Evolutionary conservation across 2,888 invertebrate species (phyloP).

Genomic region (Lasioglossum zephyrum): DNA sequence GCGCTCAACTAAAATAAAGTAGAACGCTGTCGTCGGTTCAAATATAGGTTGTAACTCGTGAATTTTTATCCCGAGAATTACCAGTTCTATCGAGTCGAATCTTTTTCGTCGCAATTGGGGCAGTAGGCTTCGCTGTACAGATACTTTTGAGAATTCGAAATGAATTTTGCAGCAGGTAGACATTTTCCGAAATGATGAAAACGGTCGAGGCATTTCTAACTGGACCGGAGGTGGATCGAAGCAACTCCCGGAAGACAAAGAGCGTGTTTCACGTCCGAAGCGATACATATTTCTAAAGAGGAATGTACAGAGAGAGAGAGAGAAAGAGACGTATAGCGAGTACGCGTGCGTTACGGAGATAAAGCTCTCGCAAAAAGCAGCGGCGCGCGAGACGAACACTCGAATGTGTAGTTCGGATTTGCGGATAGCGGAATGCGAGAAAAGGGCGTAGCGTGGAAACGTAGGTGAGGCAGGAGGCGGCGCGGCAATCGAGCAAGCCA

Average conservation of each 20-base stretch:
- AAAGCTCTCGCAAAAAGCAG: neutral
- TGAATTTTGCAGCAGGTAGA: neutral
- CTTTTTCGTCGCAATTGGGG: neutral
- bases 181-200: neutral
- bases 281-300: slow-evolving; percentile 6
- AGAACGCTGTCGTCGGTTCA: neutral
- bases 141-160: neutral
- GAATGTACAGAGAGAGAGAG: neutral
- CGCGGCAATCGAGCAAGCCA: slow-evolving; percentile 45
- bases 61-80: neutral
- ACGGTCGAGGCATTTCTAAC: neutral
- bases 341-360: neutral
- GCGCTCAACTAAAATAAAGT: neutral
- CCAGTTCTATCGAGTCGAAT: neutral
- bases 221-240: neutral
- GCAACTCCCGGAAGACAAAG: neutral
- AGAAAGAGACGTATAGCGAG: neutral
- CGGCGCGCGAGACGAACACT: neutral
- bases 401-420: slow-evolving; percentile 40
- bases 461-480: slow-evolving; percentile 18
- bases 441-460: slow-evolving; percentile 30
- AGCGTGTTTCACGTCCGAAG: neutral
- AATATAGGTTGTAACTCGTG: neutral
- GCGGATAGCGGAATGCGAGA: slow-evolving; percentile 49
- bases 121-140: neutral